Percentiles rank a stretch among this genome's conserved stretches.
phyloP scores from a whole-genome alignment of 2,797 vertebrate genomes.

The Leontocebus nigricollis region DNA sequence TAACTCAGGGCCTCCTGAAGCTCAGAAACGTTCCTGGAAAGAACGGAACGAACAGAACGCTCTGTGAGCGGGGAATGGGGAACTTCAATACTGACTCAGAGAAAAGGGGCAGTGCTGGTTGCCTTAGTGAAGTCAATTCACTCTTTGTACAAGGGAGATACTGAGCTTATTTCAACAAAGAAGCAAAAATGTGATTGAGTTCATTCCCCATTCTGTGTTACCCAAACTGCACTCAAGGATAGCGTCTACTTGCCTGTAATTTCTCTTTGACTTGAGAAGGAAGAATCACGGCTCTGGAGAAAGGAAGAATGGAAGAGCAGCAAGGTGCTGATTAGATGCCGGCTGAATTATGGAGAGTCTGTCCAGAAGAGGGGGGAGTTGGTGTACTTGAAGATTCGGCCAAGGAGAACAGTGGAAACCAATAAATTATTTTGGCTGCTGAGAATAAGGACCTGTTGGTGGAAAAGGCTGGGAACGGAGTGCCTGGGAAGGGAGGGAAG shows the following conservation, averaged over 20 bases:
- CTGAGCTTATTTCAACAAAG: not conserved
- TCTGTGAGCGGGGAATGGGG: slow-evolving; percentile 54
- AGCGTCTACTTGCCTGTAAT: slow-evolving; percentile 50
- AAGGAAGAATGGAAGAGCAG: slow-evolving; percentile 19
- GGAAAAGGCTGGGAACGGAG: slow-evolving; percentile 48
- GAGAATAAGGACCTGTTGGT: slow-evolving; percentile 61
- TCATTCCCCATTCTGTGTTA: not conserved
- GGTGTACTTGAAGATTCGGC: slow-evolving; percentile 60
- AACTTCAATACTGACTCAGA: slow-evolving; percentile 39
- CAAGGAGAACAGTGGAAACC: slow-evolving; percentile 74
- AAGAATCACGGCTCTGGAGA: slow-evolving; percentile 21
- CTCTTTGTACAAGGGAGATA: not conserved
- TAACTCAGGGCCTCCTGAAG: slow-evolving; percentile 48
- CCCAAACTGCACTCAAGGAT: slow-evolving; percentile 48
- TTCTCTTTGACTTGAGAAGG: not conserved
- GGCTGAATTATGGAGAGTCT: slow-evolving; percentile 66
- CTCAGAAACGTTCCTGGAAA: slow-evolving; percentile 8
- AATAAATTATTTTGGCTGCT: slow-evolving; percentile 72
- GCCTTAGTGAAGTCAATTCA: not conserved
- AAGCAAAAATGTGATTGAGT: not conserved
- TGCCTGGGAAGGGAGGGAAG: not conserved
- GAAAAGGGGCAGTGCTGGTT: not conserved
- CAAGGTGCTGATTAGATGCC: slow-evolving; percentile 43
- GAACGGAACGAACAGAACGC: not conserved
- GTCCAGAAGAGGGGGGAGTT: slow-evolving; percentile 53